These are phyloP conservation scores for Scrobipalpa costella DNA, from an alignment of 2,888 invertebrate genomes.

Conservation along the genomic window DNA sequence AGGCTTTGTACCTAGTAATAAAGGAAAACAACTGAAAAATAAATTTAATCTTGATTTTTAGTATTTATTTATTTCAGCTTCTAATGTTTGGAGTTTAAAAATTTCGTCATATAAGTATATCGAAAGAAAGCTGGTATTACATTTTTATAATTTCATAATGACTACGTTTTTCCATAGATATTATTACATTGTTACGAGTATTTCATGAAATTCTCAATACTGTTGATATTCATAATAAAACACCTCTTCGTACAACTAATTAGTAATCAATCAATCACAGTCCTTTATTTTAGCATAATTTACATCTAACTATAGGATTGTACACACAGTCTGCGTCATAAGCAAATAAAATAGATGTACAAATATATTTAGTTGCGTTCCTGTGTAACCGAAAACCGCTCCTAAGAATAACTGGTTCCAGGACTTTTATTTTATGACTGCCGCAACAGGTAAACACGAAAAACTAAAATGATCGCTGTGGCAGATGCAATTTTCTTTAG, in stretches of 20 bases:
- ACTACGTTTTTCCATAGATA: no score
- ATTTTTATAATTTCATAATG: no score
- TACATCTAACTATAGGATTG: background rate
- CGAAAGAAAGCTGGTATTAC: no score
- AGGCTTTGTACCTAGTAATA: background rate
- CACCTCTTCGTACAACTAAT: slow-evolving; percentile 7
- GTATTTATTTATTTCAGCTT: background rate
- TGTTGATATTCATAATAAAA: slow-evolving; percentile 6
- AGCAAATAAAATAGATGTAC: background rate
- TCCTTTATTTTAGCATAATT: slow-evolving; percentile 18
- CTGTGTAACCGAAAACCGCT: no score
- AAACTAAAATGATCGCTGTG: no score
- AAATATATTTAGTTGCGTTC: no score
- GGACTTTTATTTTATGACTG: no score
- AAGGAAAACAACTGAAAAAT: background rate
- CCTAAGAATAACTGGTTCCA: no score
- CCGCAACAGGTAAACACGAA: no score
- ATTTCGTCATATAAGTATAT: no score
- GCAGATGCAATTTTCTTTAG: no score
- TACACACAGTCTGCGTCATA: background rate
- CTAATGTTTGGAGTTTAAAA: no score
- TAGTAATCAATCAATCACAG: slow-evolving; percentile 28
- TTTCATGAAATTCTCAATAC: background rate
- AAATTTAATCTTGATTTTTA: background rate
- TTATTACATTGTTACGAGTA: background rate